Conservation (phyloP, 1,140 invertebrate genomes). For the Calliphora vicina region DNA sequence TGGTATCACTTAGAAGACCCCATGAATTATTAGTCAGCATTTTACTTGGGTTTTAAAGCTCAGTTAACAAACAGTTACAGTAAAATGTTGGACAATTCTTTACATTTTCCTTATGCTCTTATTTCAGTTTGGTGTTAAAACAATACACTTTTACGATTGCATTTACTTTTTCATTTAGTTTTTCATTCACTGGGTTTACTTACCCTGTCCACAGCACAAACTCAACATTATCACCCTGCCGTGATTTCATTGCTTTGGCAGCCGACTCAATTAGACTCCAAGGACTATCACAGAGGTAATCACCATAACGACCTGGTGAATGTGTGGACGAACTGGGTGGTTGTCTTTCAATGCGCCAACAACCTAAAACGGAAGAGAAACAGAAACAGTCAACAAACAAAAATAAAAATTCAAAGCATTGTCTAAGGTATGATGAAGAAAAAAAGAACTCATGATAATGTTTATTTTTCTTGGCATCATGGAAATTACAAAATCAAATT, state of each 20-base stretch:
- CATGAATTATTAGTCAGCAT: constrained; percentile 6
- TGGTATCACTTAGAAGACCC: constrained; percentile 16
- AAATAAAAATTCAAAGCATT: not conserved
- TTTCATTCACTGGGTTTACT: constrained; percentile 52
- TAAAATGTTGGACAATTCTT: not conserved
- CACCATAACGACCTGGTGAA: constrained; percentile 74
- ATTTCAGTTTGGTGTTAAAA: not conserved
- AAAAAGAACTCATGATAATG: not conserved
- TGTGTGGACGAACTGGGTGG: constrained; percentile 47
- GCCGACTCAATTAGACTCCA: constrained; percentile 86
- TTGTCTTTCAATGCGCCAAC: constrained; percentile 61
- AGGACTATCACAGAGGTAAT: constrained; percentile 88
- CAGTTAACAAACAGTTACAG: not conserved
- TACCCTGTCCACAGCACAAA: constrained; percentile 95
- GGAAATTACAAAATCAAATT: constrained; percentile 10
- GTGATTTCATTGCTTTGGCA: constrained; percentile 79
- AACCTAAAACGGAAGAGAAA: constrained; percentile 56
- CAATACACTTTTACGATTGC: not conserved
- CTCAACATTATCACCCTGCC: constrained; percentile 83
- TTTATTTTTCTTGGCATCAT: constrained; percentile 6
- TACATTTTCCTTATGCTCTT: not conserved
- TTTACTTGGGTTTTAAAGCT: not conserved
- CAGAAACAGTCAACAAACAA: no score
- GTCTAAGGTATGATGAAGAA: not conserved
- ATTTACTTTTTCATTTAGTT: not conserved